These are phyloP conservation scores for Allacma fusca DNA, from an alignment of 2,888 invertebrate species.

Conservation along the genomic window DNA sequence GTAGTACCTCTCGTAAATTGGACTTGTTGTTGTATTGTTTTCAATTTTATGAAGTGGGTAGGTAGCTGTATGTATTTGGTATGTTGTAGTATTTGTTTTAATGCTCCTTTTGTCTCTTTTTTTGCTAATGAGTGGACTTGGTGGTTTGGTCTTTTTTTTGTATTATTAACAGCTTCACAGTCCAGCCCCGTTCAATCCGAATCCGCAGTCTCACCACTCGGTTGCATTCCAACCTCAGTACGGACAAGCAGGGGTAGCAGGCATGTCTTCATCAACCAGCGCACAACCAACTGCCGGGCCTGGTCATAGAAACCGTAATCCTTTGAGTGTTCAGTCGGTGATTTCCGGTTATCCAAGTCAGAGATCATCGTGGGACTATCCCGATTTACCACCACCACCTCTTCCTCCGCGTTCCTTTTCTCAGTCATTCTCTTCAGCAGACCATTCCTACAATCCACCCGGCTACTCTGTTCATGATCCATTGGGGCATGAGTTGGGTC, in stretches of 20 bases:
- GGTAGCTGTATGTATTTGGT: constrained; percentile 19
- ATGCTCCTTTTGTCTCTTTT: neutral
- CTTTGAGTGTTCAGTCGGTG: constrained; percentile 53
- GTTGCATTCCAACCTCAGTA: constrained; percentile 64
- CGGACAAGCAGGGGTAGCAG: constrained; percentile 64
- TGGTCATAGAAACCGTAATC: constrained; percentile 54
- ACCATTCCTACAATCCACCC: constrained; percentile 49
- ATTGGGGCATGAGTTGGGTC: constrained; percentile 46
- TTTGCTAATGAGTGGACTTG: constrained; percentile 49
- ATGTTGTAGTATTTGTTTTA: neutral
- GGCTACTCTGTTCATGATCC: constrained; percentile 54
- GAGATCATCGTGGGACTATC: constrained; percentile 44
- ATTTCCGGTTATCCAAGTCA: constrained; percentile 49
- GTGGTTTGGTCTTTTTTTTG: constrained; percentile 58
- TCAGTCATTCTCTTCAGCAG: constrained; percentile 28
- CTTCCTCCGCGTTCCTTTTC: constrained; percentile 25
- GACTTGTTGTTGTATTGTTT: no score
- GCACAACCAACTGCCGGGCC: constrained; percentile 16
- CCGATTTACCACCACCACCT: constrained; percentile 40
- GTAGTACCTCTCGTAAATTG: no score
- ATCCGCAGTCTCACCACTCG: constrained; percentile 56
- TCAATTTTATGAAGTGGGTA: constrained; percentile 20
- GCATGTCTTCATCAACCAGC: constrained; percentile 70
- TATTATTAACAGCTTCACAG: constrained; percentile 60
- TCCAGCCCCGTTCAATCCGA: constrained; percentile 59